These are phyloP conservation scores for Glossophaga mutica DNA, from an alignment of 2,797 vertebrate species.

Conservation along the genomic window DNA sequence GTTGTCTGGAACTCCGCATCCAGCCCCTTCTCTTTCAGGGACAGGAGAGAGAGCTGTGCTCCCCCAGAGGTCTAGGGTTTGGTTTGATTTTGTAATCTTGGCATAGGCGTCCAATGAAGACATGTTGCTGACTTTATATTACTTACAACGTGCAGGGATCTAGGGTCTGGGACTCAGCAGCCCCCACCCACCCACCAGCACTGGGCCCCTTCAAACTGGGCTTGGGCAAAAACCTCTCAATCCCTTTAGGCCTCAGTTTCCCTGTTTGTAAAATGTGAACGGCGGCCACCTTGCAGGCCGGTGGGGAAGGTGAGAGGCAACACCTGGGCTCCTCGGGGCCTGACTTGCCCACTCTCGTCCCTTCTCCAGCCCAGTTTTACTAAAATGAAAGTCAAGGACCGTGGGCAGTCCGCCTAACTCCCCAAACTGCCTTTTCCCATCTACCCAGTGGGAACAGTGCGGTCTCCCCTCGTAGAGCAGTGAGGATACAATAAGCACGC, in stretches of 20 bases:
- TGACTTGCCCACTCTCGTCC: accelerated
- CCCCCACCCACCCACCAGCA: too few relatives aligned
- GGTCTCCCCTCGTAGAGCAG: background rate
- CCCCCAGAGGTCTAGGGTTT: background rate
- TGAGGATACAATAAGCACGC: background rate
- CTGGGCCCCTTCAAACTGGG: background rate
- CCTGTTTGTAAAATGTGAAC: background rate
- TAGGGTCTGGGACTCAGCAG: background rate
- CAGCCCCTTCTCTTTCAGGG: background rate
- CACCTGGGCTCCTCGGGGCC: accelerated
- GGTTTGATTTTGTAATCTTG: background rate
- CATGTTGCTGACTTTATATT: too few relatives aligned
- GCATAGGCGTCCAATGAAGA: background rate
- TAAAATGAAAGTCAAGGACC: background rate
- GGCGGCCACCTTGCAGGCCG: background rate
- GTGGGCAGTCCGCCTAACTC: background rate
- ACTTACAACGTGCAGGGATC: background rate
- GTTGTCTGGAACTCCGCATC: background rate
- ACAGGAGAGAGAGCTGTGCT: background rate
- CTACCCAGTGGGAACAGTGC: background rate
- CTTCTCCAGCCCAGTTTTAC: background rate
- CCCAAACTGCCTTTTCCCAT: accelerated
- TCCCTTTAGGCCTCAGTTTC: background rate
- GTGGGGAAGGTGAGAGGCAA: background rate
- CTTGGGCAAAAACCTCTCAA: background rate